Base-by-base conservation (phyloP, 2,113 vertebrate genomes). In the Ginglymostoma cirratum region DNA sequence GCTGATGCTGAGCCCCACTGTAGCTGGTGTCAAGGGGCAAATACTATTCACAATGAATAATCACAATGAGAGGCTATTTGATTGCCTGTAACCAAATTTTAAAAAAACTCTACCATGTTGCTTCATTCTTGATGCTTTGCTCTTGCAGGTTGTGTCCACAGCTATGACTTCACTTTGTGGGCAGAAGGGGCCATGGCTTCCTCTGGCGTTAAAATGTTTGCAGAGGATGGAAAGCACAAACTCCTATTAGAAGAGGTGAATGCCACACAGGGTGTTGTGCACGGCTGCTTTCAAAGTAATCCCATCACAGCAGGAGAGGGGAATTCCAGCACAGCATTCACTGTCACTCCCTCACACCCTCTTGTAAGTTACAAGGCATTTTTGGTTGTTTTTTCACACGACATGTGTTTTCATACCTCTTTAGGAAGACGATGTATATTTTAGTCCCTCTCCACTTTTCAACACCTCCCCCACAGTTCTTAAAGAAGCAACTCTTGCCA, bases 281-380 rank as follows among this genome's bases (percentile, higher is more conserved):
- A 52, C 15, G 65, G 72, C 96, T 97, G 98, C 97, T 97, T 98
- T 96, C 96, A 97, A 65, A 97, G 97, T 0, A 97, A 97, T 0
- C 97, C 98, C 86, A 98, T 98, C 96, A 97, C 97, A 27, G 97
- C 97, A 0, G 98, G 98, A 93, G 97, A 98, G 1, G 98, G 98
- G n/a, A 98, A 98, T 97, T 98, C 98, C 97, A 98, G 97, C 96
- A 98, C 98, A 0, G 97, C 98, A 96, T 96, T 98, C 95, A 96
- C 98, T 55, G 95, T 97, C 96, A 97, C 97, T 96, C 97, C 98
- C 42, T 97, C 97, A 76, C 97, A 48, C 96, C 97, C 98, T 21
- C 96, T 98, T 97, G 98, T 98, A 97, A 94, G 97, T 80, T 30
- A 70, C 5, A n/a, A 83, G 38, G 42, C 42, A 21, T 7, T 42